Conservation (phyloP, 2,888 invertebrate genomes). For the Aleiodes alternator region DNA sequence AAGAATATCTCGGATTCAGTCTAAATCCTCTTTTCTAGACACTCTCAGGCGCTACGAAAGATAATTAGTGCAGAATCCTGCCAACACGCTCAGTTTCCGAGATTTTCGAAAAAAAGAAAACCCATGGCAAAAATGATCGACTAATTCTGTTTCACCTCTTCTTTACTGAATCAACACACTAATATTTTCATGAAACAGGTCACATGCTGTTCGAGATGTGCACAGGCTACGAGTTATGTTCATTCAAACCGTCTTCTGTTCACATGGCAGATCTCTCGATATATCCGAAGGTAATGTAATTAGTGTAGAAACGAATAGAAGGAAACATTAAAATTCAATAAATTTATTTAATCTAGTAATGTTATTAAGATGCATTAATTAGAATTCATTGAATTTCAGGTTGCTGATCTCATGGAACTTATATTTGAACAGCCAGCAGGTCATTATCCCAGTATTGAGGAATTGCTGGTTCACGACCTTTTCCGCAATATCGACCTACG, state of each 20-base stretch:
- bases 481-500: slow-evolving; percentile 92
- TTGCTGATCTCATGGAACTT: slow-evolving; percentile 85
- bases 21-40: no score
- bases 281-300: slow-evolving; percentile 81
- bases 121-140: no score
- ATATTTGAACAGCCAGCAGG: slow-evolving; percentile 84
- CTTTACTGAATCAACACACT: neutral
- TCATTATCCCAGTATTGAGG: slow-evolving; percentile 86
- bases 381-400: slow-evolving; percentile 75
- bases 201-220: slow-evolving; percentile 95
- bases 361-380: no score
- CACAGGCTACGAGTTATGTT: slow-evolving; percentile 87
- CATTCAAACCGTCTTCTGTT: slow-evolving; percentile 84
- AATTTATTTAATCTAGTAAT: neutral
- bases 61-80: no score
- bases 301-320: neutral
- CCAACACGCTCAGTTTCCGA: no score
- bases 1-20: no score
- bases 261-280: slow-evolving; percentile 83
- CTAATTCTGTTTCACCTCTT: no score
- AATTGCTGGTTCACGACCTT: slow-evolving; percentile 88
- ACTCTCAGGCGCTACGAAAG: no score
- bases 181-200: slow-evolving; percentile 71
- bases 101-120: no score
- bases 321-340: slow-evolving; percentile 5